Evolutionary conservation across 2,888 invertebrate genomes (phyloP), one percentile per base, ranked within the genome.

Genomic region (Eupithecia inturbata): DNA sequence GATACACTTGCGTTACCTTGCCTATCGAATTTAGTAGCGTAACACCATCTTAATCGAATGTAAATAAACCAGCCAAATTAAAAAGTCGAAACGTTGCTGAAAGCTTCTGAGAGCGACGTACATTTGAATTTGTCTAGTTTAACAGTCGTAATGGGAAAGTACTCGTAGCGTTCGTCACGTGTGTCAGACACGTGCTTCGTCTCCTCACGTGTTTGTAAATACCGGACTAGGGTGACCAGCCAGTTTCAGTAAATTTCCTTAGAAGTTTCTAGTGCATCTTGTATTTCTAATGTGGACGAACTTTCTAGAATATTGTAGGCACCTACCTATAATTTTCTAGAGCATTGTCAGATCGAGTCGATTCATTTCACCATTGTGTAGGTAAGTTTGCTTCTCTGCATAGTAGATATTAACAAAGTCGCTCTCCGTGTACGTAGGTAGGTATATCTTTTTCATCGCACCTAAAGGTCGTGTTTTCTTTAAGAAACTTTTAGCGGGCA

Each of bases 101-200:
- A n/a, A 64, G 3, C 31, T 7, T 62, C 31, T 28, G 3, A 16
- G 4, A 31, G 31, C 19, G 33, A 19, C 16, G 12, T 28, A 36
- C 45, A 31, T 31, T 28, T 69, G 1, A 12, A 70, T 63, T 70
- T 28, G 33, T 14, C n/a, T 22, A 36, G 53, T 10, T 45, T 53
- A 45, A 9, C 36, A 36, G 62, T 5, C 1, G 16, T 57, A 12
- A 14, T 12, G 57, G 26, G 3, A 64, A 66, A 45, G 72, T 73
- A 16, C 16, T 22, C 39, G 16, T 31, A 39, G 36, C 67, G n/a
- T 64, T 31, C 57, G 57, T 87, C 91, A 90, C 91, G 90, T 90
- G 89, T 83, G 64, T 45, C 33, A 53, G 45, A 86, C 90, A 91
- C 89, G 91, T 91, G 91, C 88, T 77, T 64, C 45, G 67, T 36